phyloP scores from a whole-genome alignment of 1,140 invertebrate species.

The Orius insidiosus region DNA sequence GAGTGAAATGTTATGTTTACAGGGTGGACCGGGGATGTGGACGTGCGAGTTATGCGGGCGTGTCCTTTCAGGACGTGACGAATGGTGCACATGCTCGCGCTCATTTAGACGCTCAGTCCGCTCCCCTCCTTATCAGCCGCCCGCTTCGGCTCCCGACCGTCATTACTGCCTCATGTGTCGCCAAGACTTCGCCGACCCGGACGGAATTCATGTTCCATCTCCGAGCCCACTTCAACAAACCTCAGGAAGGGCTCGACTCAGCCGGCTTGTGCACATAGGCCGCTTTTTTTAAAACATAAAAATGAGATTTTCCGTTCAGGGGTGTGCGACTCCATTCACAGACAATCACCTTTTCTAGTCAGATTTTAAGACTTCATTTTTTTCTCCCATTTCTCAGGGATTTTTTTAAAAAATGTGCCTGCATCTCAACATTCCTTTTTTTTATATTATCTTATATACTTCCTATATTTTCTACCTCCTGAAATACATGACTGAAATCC shows the following conservation, averaged over 20 bases:
- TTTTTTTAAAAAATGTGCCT: no score
- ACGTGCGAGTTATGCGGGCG: conserved; percentile 52
- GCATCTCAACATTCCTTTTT: no score
- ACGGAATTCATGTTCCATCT: conserved; percentile 52
- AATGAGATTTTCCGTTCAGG: conserved; percentile 3
- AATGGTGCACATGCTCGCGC: conserved; percentile 58
- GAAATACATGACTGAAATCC: no score
- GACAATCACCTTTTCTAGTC: neutral
- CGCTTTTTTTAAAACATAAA: neutral
- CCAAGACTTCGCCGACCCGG: conserved; percentile 43
- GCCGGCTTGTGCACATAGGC: conserved; percentile 12
- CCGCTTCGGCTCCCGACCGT: conserved; percentile 20
- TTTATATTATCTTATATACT: no score
- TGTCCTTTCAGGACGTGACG: conserved; percentile 46
- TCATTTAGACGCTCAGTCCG: conserved; percentile 32
- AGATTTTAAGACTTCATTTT: no score
- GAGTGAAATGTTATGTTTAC: neutral
- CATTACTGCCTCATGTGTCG: conserved; percentile 43
- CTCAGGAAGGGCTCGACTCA: conserved; percentile 9
- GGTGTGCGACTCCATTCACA: neutral
- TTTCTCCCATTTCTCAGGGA: no score
- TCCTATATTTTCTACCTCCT: no score
- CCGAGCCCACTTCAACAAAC: conserved; percentile 34
- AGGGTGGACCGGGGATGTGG: conserved; percentile 30
- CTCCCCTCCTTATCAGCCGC: conserved; percentile 24